Conservation (phyloP, 2,888 invertebrate species). For the Cephus runcator region DNA sequence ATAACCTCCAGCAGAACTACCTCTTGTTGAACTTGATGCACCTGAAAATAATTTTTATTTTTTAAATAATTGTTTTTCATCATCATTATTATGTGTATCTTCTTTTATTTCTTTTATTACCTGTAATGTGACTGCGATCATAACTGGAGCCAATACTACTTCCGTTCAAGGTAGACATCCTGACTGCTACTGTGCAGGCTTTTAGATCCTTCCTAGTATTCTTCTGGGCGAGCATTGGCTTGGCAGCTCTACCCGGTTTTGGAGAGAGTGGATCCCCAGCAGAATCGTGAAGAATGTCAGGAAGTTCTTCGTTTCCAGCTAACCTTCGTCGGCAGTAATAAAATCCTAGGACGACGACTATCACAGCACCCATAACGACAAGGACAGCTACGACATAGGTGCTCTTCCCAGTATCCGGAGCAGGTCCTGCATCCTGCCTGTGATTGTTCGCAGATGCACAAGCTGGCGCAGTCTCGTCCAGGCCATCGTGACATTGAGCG, state of each 20-base stretch:
- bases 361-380: conserved; percentile 69
- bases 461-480: conserved; percentile 76
- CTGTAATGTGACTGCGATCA: conserved; percentile 78
- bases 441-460: conserved; percentile 67
- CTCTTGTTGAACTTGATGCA: conserved; percentile 77
- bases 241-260: conserved; percentile 62
- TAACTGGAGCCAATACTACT: conserved; percentile 74
- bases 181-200: conserved; percentile 67
- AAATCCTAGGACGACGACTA: conserved; percentile 68
- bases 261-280: conserved; percentile 76
- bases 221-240: conserved; percentile 58
- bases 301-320: conserved; percentile 65
- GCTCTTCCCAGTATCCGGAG: conserved; percentile 65
- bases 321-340: conserved; percentile 69
- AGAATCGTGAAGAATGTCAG: conserved; percentile 72
- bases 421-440: conserved; percentile 56
- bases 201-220: conserved; percentile 58
- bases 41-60: conserved; percentile 48
- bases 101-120: conserved; percentile 52
- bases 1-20: conserved; percentile 72
- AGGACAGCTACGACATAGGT: conserved; percentile 71
- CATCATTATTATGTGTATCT: neutral
- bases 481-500: conserved; percentile 75
- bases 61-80: neutral
- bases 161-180: conserved; percentile 75